Evolutionary conservation across 2,797 vertebrate species (phyloP).

Genomic region (Anguilla anguilla): DNA sequence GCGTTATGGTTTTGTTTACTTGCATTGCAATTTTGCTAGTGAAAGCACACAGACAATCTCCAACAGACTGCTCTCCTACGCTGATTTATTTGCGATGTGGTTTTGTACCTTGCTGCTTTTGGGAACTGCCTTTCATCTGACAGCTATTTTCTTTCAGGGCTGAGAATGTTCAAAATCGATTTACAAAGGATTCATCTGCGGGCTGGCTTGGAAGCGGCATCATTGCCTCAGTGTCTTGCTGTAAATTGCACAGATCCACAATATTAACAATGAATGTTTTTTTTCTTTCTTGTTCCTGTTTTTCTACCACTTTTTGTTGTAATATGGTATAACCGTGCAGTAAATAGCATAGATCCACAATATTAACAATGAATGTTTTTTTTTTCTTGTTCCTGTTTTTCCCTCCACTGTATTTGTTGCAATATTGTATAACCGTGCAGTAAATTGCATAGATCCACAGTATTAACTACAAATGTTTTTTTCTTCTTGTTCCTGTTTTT

Average conservation of each 20-base stretch:
- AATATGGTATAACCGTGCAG: no score
- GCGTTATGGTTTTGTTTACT: not conserved
- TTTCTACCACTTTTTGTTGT: not conserved
- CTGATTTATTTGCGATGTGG: not conserved
- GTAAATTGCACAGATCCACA: conserved; percentile 18
- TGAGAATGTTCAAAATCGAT: conserved; percentile 24
- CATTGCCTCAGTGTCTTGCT: conserved; percentile 1
- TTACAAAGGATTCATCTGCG: conserved; percentile 3
- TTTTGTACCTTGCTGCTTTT: not conserved
- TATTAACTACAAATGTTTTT: no score
- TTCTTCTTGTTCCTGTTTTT: no score
- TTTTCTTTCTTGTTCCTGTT: not conserved
- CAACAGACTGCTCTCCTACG: not conserved
- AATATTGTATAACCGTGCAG: no score
- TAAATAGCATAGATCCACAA: no score
- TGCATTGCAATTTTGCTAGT: no score
- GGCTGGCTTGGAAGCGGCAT: conserved; percentile 5
- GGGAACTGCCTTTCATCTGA: conserved; percentile 13
- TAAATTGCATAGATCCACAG: no score
- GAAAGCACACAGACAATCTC: not conserved
- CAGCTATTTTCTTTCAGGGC: conserved; percentile 13
- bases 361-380: no score
- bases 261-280: not conserved
- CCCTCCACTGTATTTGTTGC: no score
- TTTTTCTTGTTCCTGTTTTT: no score